Conservation (phyloP, 92 coral and sea anemone genomes). For the Montipora capitata region DNA sequence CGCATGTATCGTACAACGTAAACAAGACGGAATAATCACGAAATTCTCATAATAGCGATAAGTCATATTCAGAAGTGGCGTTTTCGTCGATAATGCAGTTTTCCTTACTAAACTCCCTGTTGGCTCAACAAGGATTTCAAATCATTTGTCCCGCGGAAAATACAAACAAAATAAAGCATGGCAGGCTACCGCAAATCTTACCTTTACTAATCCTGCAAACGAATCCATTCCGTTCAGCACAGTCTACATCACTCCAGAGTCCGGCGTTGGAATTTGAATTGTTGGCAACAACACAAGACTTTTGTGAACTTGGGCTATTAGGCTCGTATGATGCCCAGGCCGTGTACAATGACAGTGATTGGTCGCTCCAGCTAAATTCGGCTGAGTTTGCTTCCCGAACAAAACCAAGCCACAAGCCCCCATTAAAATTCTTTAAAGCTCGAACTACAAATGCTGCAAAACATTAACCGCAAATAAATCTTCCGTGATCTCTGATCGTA, state of each 20-base stretch:
- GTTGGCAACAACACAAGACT: conserved; percentile 84
- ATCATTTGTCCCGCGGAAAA: too few relatives aligned
- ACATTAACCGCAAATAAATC: not conserved
- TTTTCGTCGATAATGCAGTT: too few relatives aligned
- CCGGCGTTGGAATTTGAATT: conserved; percentile 74
- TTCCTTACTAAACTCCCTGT: too few relatives aligned
- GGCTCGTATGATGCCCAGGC: conserved; percentile 91
- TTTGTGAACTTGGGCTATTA: conserved; percentile 49
- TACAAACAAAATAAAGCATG: too few relatives aligned
- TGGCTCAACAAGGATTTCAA: too few relatives aligned
- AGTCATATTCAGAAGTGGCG: too few relatives aligned
- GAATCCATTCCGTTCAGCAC: conserved; percentile 77
- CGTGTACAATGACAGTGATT: conserved; percentile 76
- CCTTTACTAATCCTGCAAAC: conserved; percentile 92
- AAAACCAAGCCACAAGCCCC: conserved; percentile 93
- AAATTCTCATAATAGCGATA: too few relatives aligned
- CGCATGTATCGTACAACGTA: too few relatives aligned
- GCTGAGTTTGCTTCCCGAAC: conserved; percentile 63
- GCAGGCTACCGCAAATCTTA: not conserved
- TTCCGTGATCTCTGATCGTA: not conserved
- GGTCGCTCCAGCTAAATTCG: conserved; percentile 85
- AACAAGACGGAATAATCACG: too few relatives aligned
- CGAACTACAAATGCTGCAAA: conserved; percentile 80
- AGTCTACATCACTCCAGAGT: conserved; percentile 86
- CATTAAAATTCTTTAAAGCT: conserved; percentile 72